Evolutionary conservation across 2,888 invertebrate species (phyloP).

Genomic region (Megastigmus dorsalis): DNA sequence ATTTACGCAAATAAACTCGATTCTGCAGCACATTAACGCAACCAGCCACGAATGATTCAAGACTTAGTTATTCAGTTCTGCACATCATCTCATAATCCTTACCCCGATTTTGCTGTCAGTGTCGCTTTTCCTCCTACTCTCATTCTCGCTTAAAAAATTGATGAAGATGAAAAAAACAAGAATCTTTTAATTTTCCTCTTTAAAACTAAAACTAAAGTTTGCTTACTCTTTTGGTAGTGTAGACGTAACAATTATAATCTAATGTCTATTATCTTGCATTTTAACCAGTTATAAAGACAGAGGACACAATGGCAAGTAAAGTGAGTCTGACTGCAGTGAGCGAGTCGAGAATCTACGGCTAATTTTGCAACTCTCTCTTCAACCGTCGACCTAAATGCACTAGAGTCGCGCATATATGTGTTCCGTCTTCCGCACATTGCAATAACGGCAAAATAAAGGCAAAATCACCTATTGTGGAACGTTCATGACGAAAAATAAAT

Average conservation of each 20-base stretch:
- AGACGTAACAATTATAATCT: too few relatives aligned
- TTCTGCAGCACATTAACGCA: not conserved
- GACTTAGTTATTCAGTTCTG: slow-evolving; percentile 19
- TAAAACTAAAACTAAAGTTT: too few relatives aligned
- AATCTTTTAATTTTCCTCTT: too few relatives aligned
- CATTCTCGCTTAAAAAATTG: too few relatives aligned
- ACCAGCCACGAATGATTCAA: not conserved
- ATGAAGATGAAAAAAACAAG: too few relatives aligned
- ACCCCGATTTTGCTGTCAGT: not conserved
- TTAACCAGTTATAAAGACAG: too few relatives aligned
- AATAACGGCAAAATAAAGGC: too few relatives aligned
- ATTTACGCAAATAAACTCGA: not conserved
- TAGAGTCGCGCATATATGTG: slow-evolving; percentile 11
- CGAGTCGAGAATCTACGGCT: slow-evolving; percentile 56
- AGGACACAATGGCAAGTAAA: too few relatives aligned
- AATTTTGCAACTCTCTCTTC: slow-evolving; percentile 57
- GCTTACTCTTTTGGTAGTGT: too few relatives aligned
- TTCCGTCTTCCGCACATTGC: not conserved
- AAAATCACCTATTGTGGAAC: too few relatives aligned
- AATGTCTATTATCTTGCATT: too few relatives aligned
- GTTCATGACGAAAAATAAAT: too few relatives aligned
- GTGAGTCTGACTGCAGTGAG: slow-evolving; percentile 48
- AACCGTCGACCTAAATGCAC: slow-evolving; percentile 33
- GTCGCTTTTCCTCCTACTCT: not conserved
- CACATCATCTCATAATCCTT: slow-evolving; percentile 14